Percentiles rank a stretch among this genome's conserved stretches.
Evolutionary conservation across 1,140 invertebrate genomes (phyloP).

Genomic region (Aphelinus certus): DNA sequence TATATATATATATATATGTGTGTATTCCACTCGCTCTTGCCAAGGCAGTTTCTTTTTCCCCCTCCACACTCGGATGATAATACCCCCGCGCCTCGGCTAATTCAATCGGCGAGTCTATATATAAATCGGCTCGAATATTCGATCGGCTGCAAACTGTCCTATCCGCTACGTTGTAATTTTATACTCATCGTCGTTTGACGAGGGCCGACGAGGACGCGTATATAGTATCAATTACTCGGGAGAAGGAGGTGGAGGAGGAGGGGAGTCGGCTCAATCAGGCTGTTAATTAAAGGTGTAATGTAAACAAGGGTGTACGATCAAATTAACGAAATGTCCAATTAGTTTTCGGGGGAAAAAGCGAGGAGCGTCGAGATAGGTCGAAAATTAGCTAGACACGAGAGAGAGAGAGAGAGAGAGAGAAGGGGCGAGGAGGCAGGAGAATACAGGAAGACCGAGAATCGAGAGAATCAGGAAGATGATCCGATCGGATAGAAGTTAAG

Average conservation of each 20-base stretch:
- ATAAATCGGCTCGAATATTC: not conserved
- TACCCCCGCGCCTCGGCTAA: too few relatives aligned
- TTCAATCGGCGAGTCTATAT: too few relatives aligned
- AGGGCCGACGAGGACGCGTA: too few relatives aligned
- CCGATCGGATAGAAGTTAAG: slow-evolving; percentile 32
- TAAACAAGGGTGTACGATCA: not conserved
- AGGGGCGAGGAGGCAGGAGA: not conserved
- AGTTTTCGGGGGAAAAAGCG: not conserved
- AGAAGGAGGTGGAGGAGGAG: not conserved
- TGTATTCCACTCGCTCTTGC: too few relatives aligned
- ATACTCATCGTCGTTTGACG: too few relatives aligned
- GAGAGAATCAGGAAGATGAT: slow-evolving; percentile 26
- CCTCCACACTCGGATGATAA: too few relatives aligned
- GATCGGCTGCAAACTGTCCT: not conserved
- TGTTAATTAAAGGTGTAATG: not conserved
- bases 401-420: not conserved
- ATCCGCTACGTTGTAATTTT: too few relatives aligned
- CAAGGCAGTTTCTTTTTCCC: too few relatives aligned
- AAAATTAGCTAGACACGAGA: slow-evolving; percentile 7
- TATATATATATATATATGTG: too few relatives aligned
- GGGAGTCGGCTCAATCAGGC: not conserved
- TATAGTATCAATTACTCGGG: too few relatives aligned
- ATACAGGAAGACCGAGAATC: slow-evolving; percentile 9
- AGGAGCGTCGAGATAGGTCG: slow-evolving; percentile 1
- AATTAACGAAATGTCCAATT: not conserved